Evolutionary conservation across 2,113 vertebrate genomes (phyloP).

Genomic region (Gnathonemus echidnorhynchus): DNA sequence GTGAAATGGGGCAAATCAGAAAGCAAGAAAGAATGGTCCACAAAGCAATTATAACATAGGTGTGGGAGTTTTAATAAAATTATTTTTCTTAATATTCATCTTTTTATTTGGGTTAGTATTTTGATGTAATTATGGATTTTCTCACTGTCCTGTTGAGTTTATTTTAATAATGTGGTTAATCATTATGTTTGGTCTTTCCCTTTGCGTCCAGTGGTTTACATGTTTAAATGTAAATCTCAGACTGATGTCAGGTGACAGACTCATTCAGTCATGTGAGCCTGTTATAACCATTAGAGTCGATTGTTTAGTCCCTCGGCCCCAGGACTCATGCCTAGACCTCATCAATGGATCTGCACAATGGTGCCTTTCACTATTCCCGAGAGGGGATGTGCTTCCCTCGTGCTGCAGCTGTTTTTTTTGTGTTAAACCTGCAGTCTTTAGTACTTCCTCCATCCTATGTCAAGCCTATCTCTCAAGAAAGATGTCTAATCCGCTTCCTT

Average conservation of each 20-base stretch:
- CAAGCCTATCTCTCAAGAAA: background rate
- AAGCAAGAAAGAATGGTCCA: background rate
- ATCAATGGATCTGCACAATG: background rate
- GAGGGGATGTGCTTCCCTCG: background rate
- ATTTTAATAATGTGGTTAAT: background rate
- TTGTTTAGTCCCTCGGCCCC: background rate
- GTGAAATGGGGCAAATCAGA: background rate
- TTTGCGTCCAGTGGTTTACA: background rate
- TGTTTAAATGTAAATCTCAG: background rate
- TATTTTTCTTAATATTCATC: background rate
- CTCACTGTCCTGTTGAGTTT: background rate
- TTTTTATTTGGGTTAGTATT: background rate
- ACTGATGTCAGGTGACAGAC: background rate
- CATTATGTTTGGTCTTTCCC: background rate
- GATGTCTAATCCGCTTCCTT: background rate
- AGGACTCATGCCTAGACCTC: background rate
- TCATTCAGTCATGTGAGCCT: background rate
- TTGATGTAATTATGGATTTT: background rate
- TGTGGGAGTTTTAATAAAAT: background rate
- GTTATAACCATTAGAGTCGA: background rate
- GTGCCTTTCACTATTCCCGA: background rate
- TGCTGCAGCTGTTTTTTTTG: background rate
- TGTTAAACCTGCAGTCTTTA: background rate
- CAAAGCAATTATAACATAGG: background rate
- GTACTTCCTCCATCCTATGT: background rate